phyloP scores from a whole-genome alignment of 1,140 invertebrate genomes.

The Zophobas atratus region DNA sequence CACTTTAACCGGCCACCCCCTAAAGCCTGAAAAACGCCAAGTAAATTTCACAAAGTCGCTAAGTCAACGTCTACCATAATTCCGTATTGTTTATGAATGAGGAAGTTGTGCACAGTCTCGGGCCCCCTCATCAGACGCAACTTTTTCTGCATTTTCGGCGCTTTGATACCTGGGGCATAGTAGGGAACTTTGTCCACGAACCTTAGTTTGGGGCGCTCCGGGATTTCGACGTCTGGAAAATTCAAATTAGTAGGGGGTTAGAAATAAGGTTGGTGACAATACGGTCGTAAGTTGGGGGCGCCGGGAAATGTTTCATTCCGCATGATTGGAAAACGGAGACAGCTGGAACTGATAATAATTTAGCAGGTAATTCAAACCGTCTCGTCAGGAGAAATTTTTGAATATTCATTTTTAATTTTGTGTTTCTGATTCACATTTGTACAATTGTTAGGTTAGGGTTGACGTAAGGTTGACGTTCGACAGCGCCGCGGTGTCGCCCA shows the following conservation, averaged over 20 bases:
- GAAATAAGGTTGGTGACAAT: constrained; percentile 59
- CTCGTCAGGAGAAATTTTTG: constrained; percentile 43
- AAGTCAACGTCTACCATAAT: constrained; percentile 77
- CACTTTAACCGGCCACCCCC: constrained; percentile 85
- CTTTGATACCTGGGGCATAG: constrained; percentile 75
- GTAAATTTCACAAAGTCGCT: neutral
- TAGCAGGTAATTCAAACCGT: too few relatives aligned
- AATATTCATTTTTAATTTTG: constrained; percentile 24
- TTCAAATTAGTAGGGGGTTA: constrained; percentile 1
- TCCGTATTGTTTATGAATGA: constrained; percentile 93
- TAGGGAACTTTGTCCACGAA: constrained; percentile 81
- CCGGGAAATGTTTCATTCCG: constrained; percentile 77
- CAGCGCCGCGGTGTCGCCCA: too few relatives aligned
- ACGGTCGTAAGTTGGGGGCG: constrained; percentile 75
- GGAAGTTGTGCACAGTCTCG: constrained; percentile 86
- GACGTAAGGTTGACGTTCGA: neutral
- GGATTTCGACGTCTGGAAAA: constrained; percentile 80
- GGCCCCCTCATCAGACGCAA: constrained; percentile 90
- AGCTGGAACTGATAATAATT: constrained; percentile 54
- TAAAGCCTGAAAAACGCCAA: constrained; percentile 76
- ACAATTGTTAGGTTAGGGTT: constrained; percentile 8
- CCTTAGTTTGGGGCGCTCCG: constrained; percentile 79
- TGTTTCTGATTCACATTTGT: neutral
- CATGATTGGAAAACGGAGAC: constrained; percentile 64
- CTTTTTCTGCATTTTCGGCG: constrained; percentile 88